A percentile compares a stretch with the other conserved stretches of the same genome.
Evolutionary conservation across 2,797 vertebrate genomes (phyloP).

Genomic region (Sternotherus odoratus): DNA sequence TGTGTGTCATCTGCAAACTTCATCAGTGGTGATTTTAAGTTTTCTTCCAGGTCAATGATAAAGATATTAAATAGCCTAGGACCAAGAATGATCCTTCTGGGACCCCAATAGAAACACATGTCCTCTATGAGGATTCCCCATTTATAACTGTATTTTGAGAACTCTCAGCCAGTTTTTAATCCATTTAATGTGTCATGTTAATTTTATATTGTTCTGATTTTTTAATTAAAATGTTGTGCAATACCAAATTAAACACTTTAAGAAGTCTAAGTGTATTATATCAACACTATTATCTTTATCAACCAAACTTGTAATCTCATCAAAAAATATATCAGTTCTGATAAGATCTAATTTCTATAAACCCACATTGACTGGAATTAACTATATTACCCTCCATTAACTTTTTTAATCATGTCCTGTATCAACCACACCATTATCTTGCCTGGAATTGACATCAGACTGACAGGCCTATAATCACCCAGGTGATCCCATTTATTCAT

Average conservation of each 20-base stretch:
- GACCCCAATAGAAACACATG: background rate
- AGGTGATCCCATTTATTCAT: background rate
- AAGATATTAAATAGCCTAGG: background rate
- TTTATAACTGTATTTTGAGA: background rate
- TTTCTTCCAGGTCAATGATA: background rate
- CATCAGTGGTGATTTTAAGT: background rate
- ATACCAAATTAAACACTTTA: background rate
- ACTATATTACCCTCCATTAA: background rate
- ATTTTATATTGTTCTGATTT: background rate
- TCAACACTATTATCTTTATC: background rate
- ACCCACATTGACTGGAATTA: background rate
- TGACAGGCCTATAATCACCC: background rate
- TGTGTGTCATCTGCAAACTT: background rate
- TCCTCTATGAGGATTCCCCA: background rate
- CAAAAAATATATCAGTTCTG: background rate
- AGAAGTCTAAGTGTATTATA: background rate
- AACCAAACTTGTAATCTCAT: background rate
- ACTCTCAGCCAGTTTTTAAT: background rate
- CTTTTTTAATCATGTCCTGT: background rate
- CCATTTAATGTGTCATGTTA: background rate
- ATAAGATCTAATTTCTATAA: background rate
- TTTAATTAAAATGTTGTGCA: background rate
- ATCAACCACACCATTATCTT: background rate
- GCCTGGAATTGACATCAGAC: background rate
- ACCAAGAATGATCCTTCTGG: background rate